A percentile compares a stretch with the other conserved stretches of the same genome.
Evolutionary conservation across 2,888 invertebrate species (phyloP).

Genomic region (Pseudanteris insignis): DNA sequence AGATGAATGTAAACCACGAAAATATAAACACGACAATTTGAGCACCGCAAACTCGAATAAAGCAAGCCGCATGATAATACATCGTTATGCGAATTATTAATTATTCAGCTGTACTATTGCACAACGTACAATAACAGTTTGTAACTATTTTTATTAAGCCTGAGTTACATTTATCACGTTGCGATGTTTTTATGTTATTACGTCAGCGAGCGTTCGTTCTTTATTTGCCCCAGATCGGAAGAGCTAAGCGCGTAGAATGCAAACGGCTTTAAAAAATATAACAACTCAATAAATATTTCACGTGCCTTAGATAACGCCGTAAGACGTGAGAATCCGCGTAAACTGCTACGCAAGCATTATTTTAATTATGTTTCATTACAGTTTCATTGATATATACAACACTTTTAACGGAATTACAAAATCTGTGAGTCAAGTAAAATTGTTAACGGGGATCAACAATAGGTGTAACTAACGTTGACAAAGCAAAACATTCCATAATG

Average conservation of each 20-base stretch:
- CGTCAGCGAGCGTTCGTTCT: conserved; percentile 12
- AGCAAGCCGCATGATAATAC: no score
- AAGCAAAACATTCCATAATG: no score
- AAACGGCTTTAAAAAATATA: no score
- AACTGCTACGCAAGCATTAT: neutral
- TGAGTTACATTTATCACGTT: neutral
- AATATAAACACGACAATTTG: no score
- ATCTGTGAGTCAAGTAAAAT: neutral
- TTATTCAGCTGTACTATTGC: conserved; percentile 5
- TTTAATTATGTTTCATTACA: neutral
- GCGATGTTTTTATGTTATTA: conserved; percentile 1
- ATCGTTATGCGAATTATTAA: conserved; percentile 25
- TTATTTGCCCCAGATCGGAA: conserved; percentile 17
- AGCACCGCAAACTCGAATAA: no score
- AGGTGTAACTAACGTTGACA: no score
- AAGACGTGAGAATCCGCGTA: no score
- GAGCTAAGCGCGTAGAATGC: conserved; percentile 1
- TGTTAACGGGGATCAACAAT: no score
- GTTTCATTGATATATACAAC: neutral
- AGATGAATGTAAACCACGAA: no score
- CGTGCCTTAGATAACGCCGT: no score
- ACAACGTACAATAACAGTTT: conserved; percentile 7
- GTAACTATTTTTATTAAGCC: conserved; percentile 20
- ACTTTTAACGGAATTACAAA: neutral
- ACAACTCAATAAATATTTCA: conserved; percentile 22